Evolutionary conservation across 2,888 invertebrate species (phyloP), one percentile per base, ranked within the genome.

Genomic region (Tupiocoris notatus): DNA sequence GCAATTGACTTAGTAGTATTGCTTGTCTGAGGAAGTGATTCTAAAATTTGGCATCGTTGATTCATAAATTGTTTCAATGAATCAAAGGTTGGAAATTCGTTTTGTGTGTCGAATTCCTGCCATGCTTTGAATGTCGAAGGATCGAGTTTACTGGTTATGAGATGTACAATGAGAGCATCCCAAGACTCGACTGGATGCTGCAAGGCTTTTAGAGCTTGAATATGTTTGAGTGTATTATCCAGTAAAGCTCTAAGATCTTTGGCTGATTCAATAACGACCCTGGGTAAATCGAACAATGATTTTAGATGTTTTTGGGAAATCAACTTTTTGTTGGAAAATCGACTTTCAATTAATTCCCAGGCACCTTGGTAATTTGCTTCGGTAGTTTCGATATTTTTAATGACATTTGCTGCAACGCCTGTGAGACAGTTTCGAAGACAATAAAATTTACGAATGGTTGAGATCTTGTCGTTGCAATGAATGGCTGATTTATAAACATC

Each of bases 211-310:
- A 77, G 54, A 16, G 73, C 73, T 16, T 65, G 71, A 54, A 64
- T 20, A 39, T 73, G 56, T 20, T 73, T 75, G 16, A 54, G 16
- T 9, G 58, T 18, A 2, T 59, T 22, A 7, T 77, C 73, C 16
- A 21, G 25, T 20, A 65, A 23, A 2, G 12, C 17, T 20, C 74
- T n/a, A 1, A 75, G 80, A 79, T 24, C 84, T 85, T 20, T 82
- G 82, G 75, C 85, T 85, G 75, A 83, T 82, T 75, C 80, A 22
- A 17, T 65, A 17, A 61, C 68, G 12, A 71, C 22, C 39, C 12
- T 18, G 3, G 59, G 76, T 17, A 56, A 22, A 58, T 70, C 61
- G 16, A 57, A 68, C 16, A 76, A n/a, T 1, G 68, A 21, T 25
- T 54, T 73, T 0, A 77, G 71, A 65, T 77, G 77, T 23, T 56